Base-by-base conservation (phyloP, 2,797 vertebrate species). In the Onychomys arenicola region DNA sequence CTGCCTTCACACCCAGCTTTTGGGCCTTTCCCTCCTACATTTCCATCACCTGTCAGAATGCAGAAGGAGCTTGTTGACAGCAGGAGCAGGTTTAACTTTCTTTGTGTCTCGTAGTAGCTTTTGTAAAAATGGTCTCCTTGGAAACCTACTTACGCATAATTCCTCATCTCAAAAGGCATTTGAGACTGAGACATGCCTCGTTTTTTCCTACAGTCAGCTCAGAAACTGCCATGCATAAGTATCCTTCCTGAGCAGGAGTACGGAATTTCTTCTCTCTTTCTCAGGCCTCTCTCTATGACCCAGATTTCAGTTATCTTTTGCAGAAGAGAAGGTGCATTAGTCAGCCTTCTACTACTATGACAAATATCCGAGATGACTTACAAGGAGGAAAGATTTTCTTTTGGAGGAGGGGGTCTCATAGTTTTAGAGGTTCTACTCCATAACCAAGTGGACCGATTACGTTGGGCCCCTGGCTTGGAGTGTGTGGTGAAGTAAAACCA, bases 101-200 rank as follows among this genome's bases (percentile, higher is more conserved):
- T 97, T 57, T 32, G 32, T 85, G 7, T 86, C 77, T 96, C 82
- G 65, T 87, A 97, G 97, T 97, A 94, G 92, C 49, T 97, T 94
- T 95, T 90, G 69, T 96, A 81, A 93, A 83, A 96, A 34, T n/a
- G 5, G 29, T 97, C 92, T 97, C 96, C 96, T 86, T 97, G 95
- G 97, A 97, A 98, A 98, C 94, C 19, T 49, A 80, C 69, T 80
- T 92, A 91, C 95, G 86, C 40, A 3, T 40, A 82, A 52, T 65
- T 55, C 10, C 43, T 95, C 83, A 32, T 92, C 88, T 52, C 52
- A 27, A 89, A 91, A 83, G 29, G 69, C 83, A 76, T 85, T 95
- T 61, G 93, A 95, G 80, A 83, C 0, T 61, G 91, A 95, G 71
- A 80, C 0, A 0, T 1, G 40, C 43, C 80, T 97, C 46, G 46